A percentile compares a stretch with the other conserved stretches of the same genome.
Evolutionary conservation across 2,113 vertebrate genomes (phyloP).

Genomic region (Halichoeres trimaculatus): DNA sequence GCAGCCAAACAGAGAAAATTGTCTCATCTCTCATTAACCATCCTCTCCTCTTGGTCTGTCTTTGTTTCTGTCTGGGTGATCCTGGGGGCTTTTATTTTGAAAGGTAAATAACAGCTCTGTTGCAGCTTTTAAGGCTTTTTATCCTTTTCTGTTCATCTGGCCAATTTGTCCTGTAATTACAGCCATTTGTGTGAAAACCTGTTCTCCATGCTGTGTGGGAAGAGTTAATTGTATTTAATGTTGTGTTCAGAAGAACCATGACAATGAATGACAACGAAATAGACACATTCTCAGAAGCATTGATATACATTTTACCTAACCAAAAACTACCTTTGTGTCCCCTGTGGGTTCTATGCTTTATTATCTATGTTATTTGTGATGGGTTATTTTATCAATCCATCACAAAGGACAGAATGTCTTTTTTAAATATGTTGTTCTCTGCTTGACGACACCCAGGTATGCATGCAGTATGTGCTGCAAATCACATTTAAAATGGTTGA

Average conservation of each 20-base stretch:
- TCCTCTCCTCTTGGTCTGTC: background rate
- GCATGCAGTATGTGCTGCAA: background rate
- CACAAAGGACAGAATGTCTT: background rate
- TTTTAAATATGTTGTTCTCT: background rate
- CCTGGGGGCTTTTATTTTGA: constrained; percentile 44
- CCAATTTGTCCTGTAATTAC: constrained; percentile 33
- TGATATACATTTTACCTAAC: background rate
- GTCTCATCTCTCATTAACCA: background rate
- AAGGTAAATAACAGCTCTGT: constrained; percentile 24
- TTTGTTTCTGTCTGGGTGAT: background rate
- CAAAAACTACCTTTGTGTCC: background rate
- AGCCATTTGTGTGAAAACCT: constrained; percentile 6
- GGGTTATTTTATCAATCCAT: too few species aligned
- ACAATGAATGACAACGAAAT: background rate
- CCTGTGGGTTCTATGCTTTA: background rate
- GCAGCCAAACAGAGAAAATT: background rate
- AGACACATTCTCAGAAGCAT: background rate
- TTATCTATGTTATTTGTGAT: background rate
- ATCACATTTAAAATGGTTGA: rapidly evolving
- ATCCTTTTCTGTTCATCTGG: constrained; percentile 27
- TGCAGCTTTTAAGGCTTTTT: constrained; percentile 46
- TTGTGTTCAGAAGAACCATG: background rate
- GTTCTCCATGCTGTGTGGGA: constrained; percentile 12
- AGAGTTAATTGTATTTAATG: constrained; percentile 15
- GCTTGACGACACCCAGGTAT: background rate